These are phyloP conservation scores for Pentamera pediparva DNA, from an alignment of 53 echinoderm and acorn worm species.

Conservation along the genomic window DNA sequence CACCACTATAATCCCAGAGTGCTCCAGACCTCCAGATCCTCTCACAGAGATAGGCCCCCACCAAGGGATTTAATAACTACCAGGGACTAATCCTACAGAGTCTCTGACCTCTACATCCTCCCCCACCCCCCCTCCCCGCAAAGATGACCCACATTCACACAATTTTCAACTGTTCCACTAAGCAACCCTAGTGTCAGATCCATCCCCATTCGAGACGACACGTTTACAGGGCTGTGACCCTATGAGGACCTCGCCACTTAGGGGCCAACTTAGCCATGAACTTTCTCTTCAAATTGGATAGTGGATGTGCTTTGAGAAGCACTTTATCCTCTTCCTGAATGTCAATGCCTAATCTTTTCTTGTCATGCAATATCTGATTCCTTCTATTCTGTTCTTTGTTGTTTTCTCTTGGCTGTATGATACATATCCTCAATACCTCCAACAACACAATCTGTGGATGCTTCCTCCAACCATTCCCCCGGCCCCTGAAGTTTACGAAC, in stretches of 20 bases:
- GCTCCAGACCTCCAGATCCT: too few species aligned
- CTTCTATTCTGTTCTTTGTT: neutral
- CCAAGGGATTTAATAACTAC: too few species aligned
- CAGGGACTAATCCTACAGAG: too few species aligned
- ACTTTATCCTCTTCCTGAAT: constrained; percentile 1
- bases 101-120: too few species aligned
- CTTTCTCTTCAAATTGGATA: constrained; percentile 31
- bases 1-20: too few species aligned
- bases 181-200: too few species aligned
- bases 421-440: neutral
- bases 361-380: constrained; percentile 9
- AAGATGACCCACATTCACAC: too few species aligned
- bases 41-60: too few species aligned
- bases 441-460: neutral
- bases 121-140: too few species aligned
- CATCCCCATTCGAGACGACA: too few species aligned
- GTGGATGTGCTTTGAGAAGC: constrained; percentile 21
- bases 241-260: constrained; percentile 24
- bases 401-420: neutral
- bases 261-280: constrained; percentile 45
- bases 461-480: neutral
- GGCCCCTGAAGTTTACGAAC: neutral
- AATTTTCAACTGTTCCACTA: too few species aligned
- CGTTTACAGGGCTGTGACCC: neutral
- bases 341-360: neutral